These are phyloP conservation scores for Leucosticte australis DNA, from an alignment of 2,113 vertebrate genomes.

Conservation along the genomic window DNA sequence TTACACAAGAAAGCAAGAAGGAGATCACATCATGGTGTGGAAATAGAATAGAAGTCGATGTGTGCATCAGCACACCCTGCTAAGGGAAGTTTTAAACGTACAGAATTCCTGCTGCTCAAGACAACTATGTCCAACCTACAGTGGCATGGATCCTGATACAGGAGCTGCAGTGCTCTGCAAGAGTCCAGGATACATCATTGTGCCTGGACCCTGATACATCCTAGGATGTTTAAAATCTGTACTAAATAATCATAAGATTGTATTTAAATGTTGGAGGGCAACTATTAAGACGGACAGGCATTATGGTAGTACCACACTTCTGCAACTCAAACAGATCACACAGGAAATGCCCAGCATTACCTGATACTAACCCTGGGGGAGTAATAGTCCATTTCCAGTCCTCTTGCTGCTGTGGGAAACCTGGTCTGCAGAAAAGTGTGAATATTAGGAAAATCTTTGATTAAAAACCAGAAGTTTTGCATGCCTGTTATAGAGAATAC, in stretches of 20 bases:
- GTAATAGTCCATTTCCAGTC: neutral
- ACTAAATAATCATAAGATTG: neutral
- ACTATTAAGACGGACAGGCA: neutral
- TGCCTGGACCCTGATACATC: neutral
- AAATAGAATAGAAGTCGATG: rapidly evolving
- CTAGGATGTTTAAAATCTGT: neutral
- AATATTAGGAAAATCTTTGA: neutral
- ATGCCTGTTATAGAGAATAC: neutral
- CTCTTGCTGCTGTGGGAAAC: neutral
- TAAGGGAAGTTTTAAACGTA: neutral
- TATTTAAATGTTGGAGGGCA: neutral
- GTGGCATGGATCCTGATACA: neutral
- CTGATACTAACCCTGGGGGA: neutral
- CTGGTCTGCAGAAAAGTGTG: neutral
- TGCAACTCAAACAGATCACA: neutral
- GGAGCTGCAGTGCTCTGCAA: neutral
- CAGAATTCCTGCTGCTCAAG: neutral
- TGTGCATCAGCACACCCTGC: neutral
- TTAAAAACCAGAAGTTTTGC: neutral
- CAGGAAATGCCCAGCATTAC: neutral
- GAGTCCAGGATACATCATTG: neutral
- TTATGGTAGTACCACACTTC: neutral
- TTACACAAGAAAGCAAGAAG: neutral
- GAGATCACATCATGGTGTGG: neutral
- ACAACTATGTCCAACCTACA: rapidly evolving